Conservation (phyloP, 53 echinoderm and acorn worm species). For the Paracentrotus lividus region DNA sequence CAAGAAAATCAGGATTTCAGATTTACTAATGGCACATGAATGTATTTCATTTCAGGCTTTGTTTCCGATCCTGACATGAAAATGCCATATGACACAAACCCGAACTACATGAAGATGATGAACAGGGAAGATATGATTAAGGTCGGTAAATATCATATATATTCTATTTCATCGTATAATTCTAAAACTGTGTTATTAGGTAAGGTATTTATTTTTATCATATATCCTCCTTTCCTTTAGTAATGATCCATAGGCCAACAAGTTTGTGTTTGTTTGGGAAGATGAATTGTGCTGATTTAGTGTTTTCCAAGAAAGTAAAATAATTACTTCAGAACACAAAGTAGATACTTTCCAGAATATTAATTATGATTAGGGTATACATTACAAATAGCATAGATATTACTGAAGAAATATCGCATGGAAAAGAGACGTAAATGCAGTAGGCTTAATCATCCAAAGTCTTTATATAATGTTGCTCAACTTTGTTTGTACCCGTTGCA, state of each 20-base stretch:
- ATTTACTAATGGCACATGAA: not conserved
- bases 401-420: too few species aligned
- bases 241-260: not conserved
- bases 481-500: slow-evolving; percentile 3
- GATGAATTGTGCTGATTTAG: not conserved
- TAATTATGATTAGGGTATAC: too few species aligned
- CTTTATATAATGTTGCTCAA: not conserved
- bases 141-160: slow-evolving; percentile 64
- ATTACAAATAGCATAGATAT: too few species aligned
- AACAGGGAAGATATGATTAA: slow-evolving; percentile 95
- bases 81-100: slow-evolving; percentile 91
- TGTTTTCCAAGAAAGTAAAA: not conserved
- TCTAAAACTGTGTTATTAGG: not conserved
- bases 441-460: not conserved
- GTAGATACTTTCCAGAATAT: too few species aligned
- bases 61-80: slow-evolving; percentile 73
- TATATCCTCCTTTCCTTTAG: not conserved
- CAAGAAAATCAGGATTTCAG: not conserved
- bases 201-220: not conserved
- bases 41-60: slow-evolving; percentile 35
- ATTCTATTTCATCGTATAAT: too few species aligned
- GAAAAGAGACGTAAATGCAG: not conserved
- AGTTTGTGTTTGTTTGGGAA: not conserved
- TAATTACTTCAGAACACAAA: too few species aligned
- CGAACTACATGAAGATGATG: slow-evolving; percentile 88